Base-by-base conservation (phyloP, 2,113 vertebrate genomes). In the Misgurnus mizolepis region DNA sequence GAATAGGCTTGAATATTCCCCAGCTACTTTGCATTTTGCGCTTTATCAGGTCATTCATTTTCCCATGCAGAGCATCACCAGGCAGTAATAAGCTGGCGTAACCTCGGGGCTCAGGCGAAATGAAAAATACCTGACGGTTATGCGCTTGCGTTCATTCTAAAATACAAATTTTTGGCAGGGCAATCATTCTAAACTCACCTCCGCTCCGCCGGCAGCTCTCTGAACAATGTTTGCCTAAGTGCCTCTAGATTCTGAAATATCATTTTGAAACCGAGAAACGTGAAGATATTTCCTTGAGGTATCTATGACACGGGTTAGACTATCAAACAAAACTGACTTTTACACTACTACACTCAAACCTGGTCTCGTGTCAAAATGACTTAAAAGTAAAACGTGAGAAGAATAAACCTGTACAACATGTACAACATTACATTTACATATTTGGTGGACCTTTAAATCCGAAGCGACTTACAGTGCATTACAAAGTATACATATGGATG, bases 1-100 rank as follows among this genome's bases (percentile, higher is more conserved):
- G 27, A 80, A 83, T 80, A 70, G 67, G 17, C 12, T 53, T 55
- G 40, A 34, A 66, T 80, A 79, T 83, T 80, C 71, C 58, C 67
- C 4, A 27, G 66, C 82, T 80, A 61, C 49, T 83, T 83, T 76
- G 82, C 71, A 83, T 83, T 78, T 83, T 80, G 73, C 49, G 7
- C 50, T 8, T 80, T 66, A 80, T 80, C 78, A 56, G 47, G 78
- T 50, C 67, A 66, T 80, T 83, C 22, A 70, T 80, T 80, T 76
- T 49, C 56, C 77, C 6, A 53, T 56, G 69, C 69, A 65, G 60
- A 43, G 78, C 39, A 43, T 80, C 68, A 55, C 53, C n/a, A 12
- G 64, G 65, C 40, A 6, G 67, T 76, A 83, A 83, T 83, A 80
- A 76, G 78, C 60, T 27, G 4, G 43, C 12, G 45, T 80, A 68